Percentiles rank a stretch among this genome's conserved stretches.
Conservation (phyloP, 2,113 vertebrate species). For the Podarcis cretensis region DNA sequence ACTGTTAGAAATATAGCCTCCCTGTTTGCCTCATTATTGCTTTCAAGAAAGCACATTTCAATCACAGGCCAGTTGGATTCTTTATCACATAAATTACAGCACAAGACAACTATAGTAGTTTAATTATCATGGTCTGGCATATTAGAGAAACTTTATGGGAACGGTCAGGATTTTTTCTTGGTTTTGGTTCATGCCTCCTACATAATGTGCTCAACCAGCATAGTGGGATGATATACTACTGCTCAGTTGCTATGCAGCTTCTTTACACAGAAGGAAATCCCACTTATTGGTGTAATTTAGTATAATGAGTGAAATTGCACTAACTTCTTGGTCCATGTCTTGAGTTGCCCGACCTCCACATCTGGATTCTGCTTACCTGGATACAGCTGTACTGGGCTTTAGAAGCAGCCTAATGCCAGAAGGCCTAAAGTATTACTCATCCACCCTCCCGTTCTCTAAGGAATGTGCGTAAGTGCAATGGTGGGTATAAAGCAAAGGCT, state of each 20-base stretch:
- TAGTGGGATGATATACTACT: neutral
- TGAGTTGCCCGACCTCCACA: too few species aligned
- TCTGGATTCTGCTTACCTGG: too few species aligned
- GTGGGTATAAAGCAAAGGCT: too few species aligned
- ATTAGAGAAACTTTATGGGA: neutral
- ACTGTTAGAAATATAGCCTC: constrained; percentile 25
- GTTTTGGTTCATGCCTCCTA: neutral
- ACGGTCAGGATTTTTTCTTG: neutral
- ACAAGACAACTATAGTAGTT: neutral
- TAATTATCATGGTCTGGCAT: neutral
- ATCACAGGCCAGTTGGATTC: neutral
- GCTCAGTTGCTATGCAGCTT: neutral
- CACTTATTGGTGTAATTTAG: neutral
- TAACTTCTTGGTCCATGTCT: too few species aligned
- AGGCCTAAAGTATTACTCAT: too few species aligned
- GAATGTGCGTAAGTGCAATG: too few species aligned
- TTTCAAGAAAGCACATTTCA: neutral
- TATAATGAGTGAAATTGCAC: too few species aligned
- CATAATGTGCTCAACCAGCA: neutral
- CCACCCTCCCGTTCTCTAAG: too few species aligned
- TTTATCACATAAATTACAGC: neutral
- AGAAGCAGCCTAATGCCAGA: too few species aligned
- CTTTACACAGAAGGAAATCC: neutral
- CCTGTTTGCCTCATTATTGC: neutral
- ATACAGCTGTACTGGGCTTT: too few species aligned